Evolutionary conservation across 2,113 vertebrate genomes (phyloP), one percentile per base, ranked within the genome.

Genomic region (Odontophorus gujanensis): DNA sequence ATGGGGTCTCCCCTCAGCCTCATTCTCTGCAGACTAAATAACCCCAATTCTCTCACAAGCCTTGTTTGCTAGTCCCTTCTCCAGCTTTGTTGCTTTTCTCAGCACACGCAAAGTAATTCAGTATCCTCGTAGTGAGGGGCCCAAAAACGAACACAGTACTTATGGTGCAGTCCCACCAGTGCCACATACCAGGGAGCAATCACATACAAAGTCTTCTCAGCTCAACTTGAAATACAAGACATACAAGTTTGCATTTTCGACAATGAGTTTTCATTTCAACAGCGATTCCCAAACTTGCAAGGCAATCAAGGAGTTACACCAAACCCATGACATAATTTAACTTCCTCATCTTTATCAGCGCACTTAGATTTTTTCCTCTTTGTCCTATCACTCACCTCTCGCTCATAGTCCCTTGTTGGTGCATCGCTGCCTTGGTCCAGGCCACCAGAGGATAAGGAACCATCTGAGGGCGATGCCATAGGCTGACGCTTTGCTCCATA

Each of bases 381-480:
- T 1, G 32, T 28, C 47, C 22, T 4, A 5, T 24, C 38, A 92
- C 97, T 98, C 78, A 99, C 99, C 99, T 99, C 99, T 97, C 98
- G 98, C 59, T 99, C 99, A 4, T 98, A 99, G 97, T 99, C 99
- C 57, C 99, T 98, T 10, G 98, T 98, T 2, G 99, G 98, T 2
- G 98, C 98, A 21, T 99, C 99, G 0, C 98, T 98, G 76, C 97
- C 97, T 16, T 98, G 98, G 94, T 99, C 99, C 98, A 99, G 97
- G 76, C 99, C 99, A 21, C 99, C 99, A 0, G 99, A 99, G 28
- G 99, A 99, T 95, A 99, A 95, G 6, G 99, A 99, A 74, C 99
- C 99, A 78, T 99, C 99, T 0, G 99, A 99, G 2, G 99, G 99
- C 0, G 99, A 99, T 7, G 99, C 99, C 98, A 99, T 98, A 55